Evolutionary conservation across 2,888 invertebrate genomes (phyloP), one percentile per base, ranked within the genome.

Genomic region (Hermodice carunculata): DNA sequence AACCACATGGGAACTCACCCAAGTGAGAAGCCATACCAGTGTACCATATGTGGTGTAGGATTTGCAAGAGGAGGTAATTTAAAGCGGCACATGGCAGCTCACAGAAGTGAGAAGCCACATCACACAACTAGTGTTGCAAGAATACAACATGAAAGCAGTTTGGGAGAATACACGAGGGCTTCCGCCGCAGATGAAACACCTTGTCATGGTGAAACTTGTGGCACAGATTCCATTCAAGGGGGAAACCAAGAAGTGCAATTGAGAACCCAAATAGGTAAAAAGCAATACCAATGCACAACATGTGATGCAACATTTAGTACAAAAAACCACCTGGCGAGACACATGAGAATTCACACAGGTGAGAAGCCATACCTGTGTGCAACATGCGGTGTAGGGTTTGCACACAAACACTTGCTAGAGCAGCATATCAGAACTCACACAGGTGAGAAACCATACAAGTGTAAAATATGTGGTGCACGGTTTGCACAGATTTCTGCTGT

Each of bases 161-260:
- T n/a, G n/a, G n/a, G n/a, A n/a, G n/a, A n/a, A n/a, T n/a, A n/a
- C n/a, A n/a, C n/a, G n/a, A n/a, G n/a, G n/a, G n/a, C n/a, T n/a
- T 51, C 48, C 29, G n/a, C n/a, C n/a, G 29, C 60, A 19, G 60
- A 51, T 8, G 51, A 51, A 29, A 49, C 49, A n/a, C 60, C 60
- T 8, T 37, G 29, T 17, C 22, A 24, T 11, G 48, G 60, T 24
- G 37, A 34, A 49, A 24, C 17, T 3, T 60, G 60, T 40, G 40
- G 34, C 8, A 49, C 22, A 42, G 40, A 37, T 19, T 60, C 51
- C n/a, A n/a, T n/a, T n/a, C n/a, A n/a, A n/a, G n/a, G n/a, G n/a
- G n/a, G n/a, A n/a, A n/a, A n/a, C 40, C 37, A 49, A 11, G 28
- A 37, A 51, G 51, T 29, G 22, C 60, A 60, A 17, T 29, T 22